Evolutionary conservation across 2,888 invertebrate species (phyloP), one percentile per base, ranked within the genome.

Genomic region (Cecidostiba fungosa): DNA sequence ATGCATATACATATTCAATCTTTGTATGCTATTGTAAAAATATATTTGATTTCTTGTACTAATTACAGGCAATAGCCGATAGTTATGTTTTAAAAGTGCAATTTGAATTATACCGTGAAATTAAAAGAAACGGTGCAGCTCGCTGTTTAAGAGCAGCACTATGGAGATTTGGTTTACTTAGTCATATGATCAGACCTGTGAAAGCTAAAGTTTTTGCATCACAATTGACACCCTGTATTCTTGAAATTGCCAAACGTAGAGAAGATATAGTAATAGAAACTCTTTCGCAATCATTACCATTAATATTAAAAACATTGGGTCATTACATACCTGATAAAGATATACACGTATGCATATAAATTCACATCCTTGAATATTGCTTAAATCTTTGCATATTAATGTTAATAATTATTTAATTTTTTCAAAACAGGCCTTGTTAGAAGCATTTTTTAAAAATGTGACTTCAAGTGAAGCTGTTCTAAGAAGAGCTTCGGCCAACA

Each of bases 61-160:
- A 16, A n/a, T 76, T 69, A n/a, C 86, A 95, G 94, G 95, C 95
- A 10, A 93, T 96, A 90, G 94, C 96, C 88, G 96, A 96, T 91
- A 95, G 95, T 29, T 95, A 96, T 88, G 95, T 96, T 16, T 95
- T 96, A 39, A 96, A 97, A 90, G 95, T 98, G 82, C 96, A 97
- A 90, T 96, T 97, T 90, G 97, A 97, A 92, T 94, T 98, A 70
- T 97, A 97, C 91, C 96, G 96, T 89, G 97, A 97, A 94, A 96
- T 98, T 72, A 97, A 97, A 92, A 96, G 96, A 91, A 97, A 97
- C 93, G 96, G 97, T 4, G 91, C 95, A 59, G 94, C 96, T 0
- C 95, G 97, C 85, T 96, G 96, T 50, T 92, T 98, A 74, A 94
- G 97, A 88, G 97, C 97, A 76, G 97, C 97, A 43, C 93, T 98